A percentile compares a stretch with the other conserved stretches of the same genome.
phyloP scores from a whole-genome alignment of 2,113 vertebrate genomes.

The Vulpes lagopus region DNA sequence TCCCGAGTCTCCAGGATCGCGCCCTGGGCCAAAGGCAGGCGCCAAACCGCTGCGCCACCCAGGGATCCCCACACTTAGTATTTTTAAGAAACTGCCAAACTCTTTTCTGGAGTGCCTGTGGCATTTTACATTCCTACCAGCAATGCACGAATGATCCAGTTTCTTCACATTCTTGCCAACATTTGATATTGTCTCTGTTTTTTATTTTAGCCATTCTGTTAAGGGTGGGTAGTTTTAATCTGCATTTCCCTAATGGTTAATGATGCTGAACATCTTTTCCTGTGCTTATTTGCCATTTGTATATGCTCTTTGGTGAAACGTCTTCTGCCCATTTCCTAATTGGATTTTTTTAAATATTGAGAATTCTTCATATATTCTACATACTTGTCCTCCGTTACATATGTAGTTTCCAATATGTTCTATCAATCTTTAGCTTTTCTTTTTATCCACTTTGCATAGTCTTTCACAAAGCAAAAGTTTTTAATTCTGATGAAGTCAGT shows the following conservation, averaged over 20 bases:
- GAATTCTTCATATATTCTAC: conserved; percentile 9
- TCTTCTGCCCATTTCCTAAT: conserved; percentile 10
- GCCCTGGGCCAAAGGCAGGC: too few relatives aligned
- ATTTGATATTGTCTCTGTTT: background rate
- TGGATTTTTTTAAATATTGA: conserved; percentile 22
- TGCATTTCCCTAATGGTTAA: conserved; percentile 1
- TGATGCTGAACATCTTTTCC: background rate
- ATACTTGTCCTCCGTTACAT: background rate
- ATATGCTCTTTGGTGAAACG: background rate
- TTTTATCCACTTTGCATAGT: background rate
- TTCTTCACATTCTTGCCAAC: background rate
- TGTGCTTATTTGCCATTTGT: background rate
- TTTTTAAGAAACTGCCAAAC: background rate
- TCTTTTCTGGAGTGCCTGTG: background rate
- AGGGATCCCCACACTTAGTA: background rate
- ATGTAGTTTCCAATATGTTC: conserved; percentile 56
- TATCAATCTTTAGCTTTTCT: conserved; percentile 48
- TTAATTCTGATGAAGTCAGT: background rate
- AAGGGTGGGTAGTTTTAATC: background rate
- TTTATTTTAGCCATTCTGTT: conserved; percentile 16
- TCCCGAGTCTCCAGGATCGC: too few relatives aligned
- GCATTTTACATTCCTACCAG: background rate
- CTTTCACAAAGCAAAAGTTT: background rate
- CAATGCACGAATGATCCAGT: background rate
- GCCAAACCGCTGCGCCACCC: too few relatives aligned